Base-by-base conservation (phyloP, 2,888 invertebrate species). In the Gisinianus flammeolus region DNA sequence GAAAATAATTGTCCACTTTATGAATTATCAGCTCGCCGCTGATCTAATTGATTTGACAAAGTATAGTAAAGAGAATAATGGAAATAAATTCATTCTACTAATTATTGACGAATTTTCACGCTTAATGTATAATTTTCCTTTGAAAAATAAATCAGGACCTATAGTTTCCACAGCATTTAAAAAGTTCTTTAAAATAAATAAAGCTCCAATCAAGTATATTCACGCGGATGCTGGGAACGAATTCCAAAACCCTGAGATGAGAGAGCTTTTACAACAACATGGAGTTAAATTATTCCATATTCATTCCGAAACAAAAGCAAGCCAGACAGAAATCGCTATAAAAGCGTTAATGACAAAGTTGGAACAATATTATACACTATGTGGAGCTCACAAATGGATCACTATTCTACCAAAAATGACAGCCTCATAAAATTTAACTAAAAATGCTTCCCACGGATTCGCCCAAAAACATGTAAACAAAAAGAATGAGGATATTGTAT, bases 81-180 rank as follows among this genome's bases (percentile, higher is more conserved):
- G 56, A 8, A 30, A 22, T 26, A 12, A 52, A 12, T 78, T 56
- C 24, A 26, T 78, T 12, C n/a, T 78, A 3, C 35, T 66, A 0
- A 66, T 70, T 19, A 35, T 74, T 2, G 78, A 78, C 28, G 44
- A 26, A 10, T n/a, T 78, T 0, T 19, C 19, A 19, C 68, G 58
- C 22, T 35, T 56, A 1, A 44, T 56, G 33, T 68, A 33, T n/a
- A 35, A 58, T 2, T 24, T 56, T 26, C n/a, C 62, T 0, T 6
- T 78, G 5, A 68, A 58, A 24, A 33, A 30, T 0, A 78, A 78
- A 74, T 56, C 19, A 2, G 78, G 73, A 22, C 22, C 35, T 8
- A 35, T 35, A 35, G 35, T 35, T 35, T 35, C 35, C 44, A 19
- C 35, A 35, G 35, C 35, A 35, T 35, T 35, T 35, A 35, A 35